Conservation (phyloP, 2,888 invertebrate genomes). For the Cephus runcator region DNA sequence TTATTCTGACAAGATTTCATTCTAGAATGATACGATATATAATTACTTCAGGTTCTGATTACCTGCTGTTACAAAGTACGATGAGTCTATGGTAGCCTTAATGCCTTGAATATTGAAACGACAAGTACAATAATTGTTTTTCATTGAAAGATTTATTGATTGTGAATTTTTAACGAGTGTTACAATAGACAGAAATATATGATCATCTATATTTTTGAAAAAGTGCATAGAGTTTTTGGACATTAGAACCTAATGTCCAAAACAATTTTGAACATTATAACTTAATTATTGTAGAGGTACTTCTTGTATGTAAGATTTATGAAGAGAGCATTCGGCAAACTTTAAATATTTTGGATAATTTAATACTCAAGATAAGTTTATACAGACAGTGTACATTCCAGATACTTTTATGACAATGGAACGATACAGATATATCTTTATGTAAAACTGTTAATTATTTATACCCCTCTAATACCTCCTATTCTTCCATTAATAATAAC, state of each 20-base stretch:
- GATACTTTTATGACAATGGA: not conserved
- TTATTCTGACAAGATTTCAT: constrained; percentile 25
- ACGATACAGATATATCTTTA: constrained; percentile 1
- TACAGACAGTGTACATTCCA: constrained; percentile 6
- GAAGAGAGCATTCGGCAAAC: not conserved
- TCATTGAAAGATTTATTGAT: not conserved
- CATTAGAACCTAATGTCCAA: not conserved
- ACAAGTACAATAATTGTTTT: not conserved
- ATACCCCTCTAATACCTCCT: not conserved
- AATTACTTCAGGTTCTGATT: not conserved
- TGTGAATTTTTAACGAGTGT: not conserved
- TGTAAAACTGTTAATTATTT: not conserved
- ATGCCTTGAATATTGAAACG: not conserved
- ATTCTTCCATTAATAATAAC: not conserved
- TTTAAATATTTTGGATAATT: constrained; percentile 23
- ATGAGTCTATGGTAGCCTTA: not conserved
- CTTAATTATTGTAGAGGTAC: not conserved
- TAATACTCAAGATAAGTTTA: constrained; percentile 35
- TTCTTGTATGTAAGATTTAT: not conserved
- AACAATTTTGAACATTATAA: not conserved
- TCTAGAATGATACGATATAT: not conserved
- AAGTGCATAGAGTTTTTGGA: not conserved
- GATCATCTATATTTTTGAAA: not conserved
- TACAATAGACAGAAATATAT: not conserved
- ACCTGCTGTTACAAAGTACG: not conserved